These are phyloP conservation scores for Parnassius mnemosyne DNA, from an alignment of 2,888 invertebrate genomes.

Conservation along the genomic window DNA sequence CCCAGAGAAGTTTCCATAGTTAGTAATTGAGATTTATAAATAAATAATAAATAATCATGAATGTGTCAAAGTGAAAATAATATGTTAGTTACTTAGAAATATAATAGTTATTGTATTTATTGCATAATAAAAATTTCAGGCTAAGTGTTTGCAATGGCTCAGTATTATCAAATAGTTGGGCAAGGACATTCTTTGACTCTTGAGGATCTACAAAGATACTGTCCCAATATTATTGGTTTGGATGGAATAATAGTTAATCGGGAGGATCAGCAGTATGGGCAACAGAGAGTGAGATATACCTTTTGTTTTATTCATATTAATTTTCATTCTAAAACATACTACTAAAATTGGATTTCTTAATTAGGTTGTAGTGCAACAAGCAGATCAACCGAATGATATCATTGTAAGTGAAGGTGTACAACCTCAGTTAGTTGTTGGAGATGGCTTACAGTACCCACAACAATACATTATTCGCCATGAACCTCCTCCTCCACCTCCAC, in stretches of 20 bases:
- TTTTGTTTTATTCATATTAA: background rate
- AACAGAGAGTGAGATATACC: constrained; percentile 61
- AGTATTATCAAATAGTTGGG: constrained; percentile 85
- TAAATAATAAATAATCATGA: too few relatives aligned
- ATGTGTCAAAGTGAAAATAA: background rate
- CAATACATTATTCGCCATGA: constrained; percentile 76
- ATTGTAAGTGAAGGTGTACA: constrained; percentile 76
- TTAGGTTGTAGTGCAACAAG: constrained; percentile 77
- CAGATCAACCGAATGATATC: constrained; percentile 77
- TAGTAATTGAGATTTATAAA: too few relatives aligned
- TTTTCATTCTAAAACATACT: background rate
- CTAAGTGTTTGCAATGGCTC: constrained; percentile 82
- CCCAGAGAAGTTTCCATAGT: too few relatives aligned
- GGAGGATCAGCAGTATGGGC: constrained; percentile 74
- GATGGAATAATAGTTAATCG: constrained; percentile 75
- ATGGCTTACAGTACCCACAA: constrained; percentile 71
- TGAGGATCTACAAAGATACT: constrained; percentile 83
- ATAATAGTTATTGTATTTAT: background rate
- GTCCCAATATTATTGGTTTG: constrained; percentile 81
- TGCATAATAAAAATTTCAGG: constrained; percentile 40
- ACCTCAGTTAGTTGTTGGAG: constrained; percentile 67
- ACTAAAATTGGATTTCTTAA: constrained; percentile 19
- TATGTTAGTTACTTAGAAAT: background rate
- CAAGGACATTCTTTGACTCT: constrained; percentile 76
- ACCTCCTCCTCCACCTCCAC: constrained; percentile 48